These are phyloP conservation scores for Progne subis DNA, from an alignment of 2,113 vertebrate genomes.

Conservation along the genomic window DNA sequence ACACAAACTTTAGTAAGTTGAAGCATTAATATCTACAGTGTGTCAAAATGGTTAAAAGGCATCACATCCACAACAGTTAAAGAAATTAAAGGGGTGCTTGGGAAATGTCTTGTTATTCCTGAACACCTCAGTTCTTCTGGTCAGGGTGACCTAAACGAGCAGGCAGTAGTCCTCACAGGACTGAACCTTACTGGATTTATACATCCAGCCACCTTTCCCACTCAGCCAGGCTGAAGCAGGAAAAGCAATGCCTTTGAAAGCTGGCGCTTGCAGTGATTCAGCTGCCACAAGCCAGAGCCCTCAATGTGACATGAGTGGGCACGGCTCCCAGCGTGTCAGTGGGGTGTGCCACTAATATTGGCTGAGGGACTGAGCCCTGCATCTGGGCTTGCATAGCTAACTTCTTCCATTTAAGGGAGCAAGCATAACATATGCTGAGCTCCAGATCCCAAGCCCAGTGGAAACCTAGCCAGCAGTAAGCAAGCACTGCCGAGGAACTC, in stretches of 20 bases:
- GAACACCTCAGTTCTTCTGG: not conserved
- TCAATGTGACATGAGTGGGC: not conserved
- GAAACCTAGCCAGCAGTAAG: not conserved
- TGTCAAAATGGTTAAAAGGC: not conserved
- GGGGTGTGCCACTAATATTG: not conserved
- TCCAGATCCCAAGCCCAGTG: not conserved
- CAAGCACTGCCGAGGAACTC: not conserved
- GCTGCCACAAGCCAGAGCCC: not conserved
- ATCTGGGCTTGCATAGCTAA: not conserved
- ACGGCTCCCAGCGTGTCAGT: rapidly evolving
- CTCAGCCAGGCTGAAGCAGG: not conserved
- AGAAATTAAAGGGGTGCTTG: not conserved
- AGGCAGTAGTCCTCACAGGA: not conserved
- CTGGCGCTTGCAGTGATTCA: not conserved
- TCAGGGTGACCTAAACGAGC: not conserved
- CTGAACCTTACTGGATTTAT: not conserved
- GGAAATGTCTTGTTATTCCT: not conserved
- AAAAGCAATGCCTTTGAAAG: not conserved
- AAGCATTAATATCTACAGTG: not conserved
- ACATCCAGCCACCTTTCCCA: not conserved
- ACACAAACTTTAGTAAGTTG: not conserved
- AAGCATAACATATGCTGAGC: not conserved
- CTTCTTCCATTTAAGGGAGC: conserved; percentile 19
- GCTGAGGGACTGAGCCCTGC: not conserved
- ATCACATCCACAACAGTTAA: not conserved